Base-by-base conservation (phyloP, 2,888 invertebrate genomes). In the Drosophila fungiperda region DNA sequence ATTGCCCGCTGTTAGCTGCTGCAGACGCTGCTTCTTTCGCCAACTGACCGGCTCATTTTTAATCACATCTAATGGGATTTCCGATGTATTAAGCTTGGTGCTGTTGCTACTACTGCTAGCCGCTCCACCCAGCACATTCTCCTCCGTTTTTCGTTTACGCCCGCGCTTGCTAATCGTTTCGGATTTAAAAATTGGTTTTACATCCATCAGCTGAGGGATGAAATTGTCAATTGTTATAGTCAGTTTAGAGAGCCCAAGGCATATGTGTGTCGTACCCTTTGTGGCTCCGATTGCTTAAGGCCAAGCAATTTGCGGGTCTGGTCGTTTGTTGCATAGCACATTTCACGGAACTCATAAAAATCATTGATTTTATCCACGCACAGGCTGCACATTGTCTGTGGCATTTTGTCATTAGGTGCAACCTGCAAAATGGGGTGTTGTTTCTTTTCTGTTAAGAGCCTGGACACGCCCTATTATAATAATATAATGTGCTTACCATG, bases 321-420 rank as follows among this genome's bases (percentile, higher is more conserved):
- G 33, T 91, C 92, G 78, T 95, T 94, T 0, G 94, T 95, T 38
- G 94, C 93, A 49, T 92, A 92, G 80, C 95, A 95, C 94, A 95
- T 94, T 73, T 94, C 94, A 17, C 94, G 91, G 87, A 95, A 95
- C 86, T 95, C 94, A 40, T 94, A 94, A 90, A 95, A 95, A 79
- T 95, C 95, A 83, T 95, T 94, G 64, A 95, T 94, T 92, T 95
- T 95, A 80, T 95, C 95, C 20, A 94, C 94, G 48, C 95, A 95
- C 15, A 95, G 83, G 79, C 94, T 94, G 76, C 95, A 95, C 63
- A 95, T 94, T 15, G 94, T 93, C 0, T 95, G 95, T 0, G 95
- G 95, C 95, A 95, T 95, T 85, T 94, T 94, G 77, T 95, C 95
- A 68, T 94, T 93, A 73, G 93, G 92, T 9, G 92, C 90, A 1